These are phyloP conservation scores for Stigmatopora nigra DNA, from an alignment of 2,113 vertebrate genomes.

Conservation along the genomic window DNA sequence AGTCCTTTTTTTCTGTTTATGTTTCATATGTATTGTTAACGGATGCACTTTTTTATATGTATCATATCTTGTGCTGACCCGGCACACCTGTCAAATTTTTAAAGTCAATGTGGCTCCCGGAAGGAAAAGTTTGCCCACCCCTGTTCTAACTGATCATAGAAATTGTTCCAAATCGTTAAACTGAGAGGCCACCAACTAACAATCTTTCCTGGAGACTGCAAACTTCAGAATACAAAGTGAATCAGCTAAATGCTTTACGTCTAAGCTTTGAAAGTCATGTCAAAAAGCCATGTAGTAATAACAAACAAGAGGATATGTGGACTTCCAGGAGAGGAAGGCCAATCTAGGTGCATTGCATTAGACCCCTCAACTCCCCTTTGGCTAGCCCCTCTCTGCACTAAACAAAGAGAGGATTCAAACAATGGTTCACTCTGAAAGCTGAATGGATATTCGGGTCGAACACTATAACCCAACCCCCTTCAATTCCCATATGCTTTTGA, in stretches of 20 bases:
- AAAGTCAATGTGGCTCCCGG: no score
- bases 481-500: slow-evolving; percentile 43
- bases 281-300: background rate
- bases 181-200: background rate
- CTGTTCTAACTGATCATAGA: background rate
- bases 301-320: slow-evolving; percentile 30
- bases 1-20: no score
- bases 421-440: slow-evolving; percentile 69
- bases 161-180: background rate
- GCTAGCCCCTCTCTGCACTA: slow-evolving; percentile 61
- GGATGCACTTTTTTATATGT: no score
- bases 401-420: slow-evolving; percentile 75
- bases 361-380: slow-evolving; percentile 44
- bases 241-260: background rate
- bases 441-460: slow-evolving; percentile 72
- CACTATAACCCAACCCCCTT: slow-evolving; percentile 63
- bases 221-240: background rate
- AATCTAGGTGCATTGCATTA: slow-evolving; percentile 38
- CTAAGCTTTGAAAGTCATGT: slow-evolving; percentile 1
- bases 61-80: no score
- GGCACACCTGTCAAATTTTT: no score
- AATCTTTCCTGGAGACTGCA: background rate
- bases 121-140: no score
- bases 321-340: slow-evolving; percentile 38
- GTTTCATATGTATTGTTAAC: no score